These are phyloP conservation scores for Danaus plexippus DNA, from an alignment of 1,140 invertebrate genomes.

Conservation along the genomic window DNA sequence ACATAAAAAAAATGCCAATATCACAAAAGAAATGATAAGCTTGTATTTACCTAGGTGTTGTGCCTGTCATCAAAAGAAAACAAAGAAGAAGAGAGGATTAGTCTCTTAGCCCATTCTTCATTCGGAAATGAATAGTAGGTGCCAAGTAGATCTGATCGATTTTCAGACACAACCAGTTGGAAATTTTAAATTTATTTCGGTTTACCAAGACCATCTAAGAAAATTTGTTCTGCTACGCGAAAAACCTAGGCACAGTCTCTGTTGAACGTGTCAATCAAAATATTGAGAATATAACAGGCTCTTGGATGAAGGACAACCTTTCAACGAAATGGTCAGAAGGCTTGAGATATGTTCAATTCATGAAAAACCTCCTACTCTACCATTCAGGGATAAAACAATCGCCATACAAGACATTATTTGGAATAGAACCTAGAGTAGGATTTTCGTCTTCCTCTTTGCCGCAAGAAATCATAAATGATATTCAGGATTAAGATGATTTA, in stretches of 20 bases:
- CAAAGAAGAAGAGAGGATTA: slow-evolving; percentile 8
- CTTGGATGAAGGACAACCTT: slow-evolving; percentile 41
- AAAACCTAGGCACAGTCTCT: slow-evolving; percentile 35
- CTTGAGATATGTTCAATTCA: slow-evolving; percentile 36
- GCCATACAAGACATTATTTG: slow-evolving; percentile 16
- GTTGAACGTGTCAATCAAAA: slow-evolving; percentile 49
- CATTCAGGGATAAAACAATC: no score
- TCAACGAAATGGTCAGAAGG: slow-evolving; percentile 42
- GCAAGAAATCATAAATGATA: no score
- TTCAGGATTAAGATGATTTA: no score
- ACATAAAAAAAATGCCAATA: no score
- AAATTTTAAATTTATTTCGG: slow-evolving; percentile 28
- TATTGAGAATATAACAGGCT: slow-evolving; percentile 43
- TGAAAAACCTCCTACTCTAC: slow-evolving; percentile 38
- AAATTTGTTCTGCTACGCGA: no score
- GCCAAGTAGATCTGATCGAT: no score
- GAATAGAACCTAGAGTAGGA: slow-evolving; percentile 6
- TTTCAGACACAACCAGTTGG: slow-evolving; percentile 11
- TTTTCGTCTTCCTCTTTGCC: slow-evolving; percentile 7
- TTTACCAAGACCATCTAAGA: slow-evolving; percentile 54
- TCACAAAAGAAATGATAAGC: no score
- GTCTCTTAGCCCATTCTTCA: slow-evolving; percentile 8
- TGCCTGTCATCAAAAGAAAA: no score
- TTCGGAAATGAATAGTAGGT: no score
- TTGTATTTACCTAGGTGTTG: no score